phyloP scores from a whole-genome alignment of 2,888 invertebrate species.

The Nycteola revayana region DNA sequence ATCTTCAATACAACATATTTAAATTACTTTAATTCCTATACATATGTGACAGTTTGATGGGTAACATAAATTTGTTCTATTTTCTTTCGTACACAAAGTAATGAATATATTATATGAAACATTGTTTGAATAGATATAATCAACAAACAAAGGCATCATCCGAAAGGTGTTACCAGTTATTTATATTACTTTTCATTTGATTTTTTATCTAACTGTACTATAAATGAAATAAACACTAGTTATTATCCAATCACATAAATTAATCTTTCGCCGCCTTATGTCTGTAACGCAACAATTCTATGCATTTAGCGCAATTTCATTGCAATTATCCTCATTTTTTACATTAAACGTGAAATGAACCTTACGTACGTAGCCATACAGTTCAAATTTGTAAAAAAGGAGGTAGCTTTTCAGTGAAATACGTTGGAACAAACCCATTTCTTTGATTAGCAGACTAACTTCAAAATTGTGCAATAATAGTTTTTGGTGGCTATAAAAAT shows the following conservation, averaged over 20 bases:
- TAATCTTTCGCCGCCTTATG: conserved; percentile 60
- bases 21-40: too few relatives aligned
- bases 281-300: conserved; percentile 34
- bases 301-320: conserved; percentile 3
- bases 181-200: too few relatives aligned
- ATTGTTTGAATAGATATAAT: too few relatives aligned
- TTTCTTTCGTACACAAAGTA: too few relatives aligned
- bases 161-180: too few relatives aligned
- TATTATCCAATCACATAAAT: conserved; percentile 60
- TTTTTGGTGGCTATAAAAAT: conserved; percentile 57
- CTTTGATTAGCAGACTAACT: conserved; percentile 52
- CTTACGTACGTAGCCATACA: neutral
- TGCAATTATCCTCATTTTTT: conserved; percentile 23
- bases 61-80: too few relatives aligned
- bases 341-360: conserved; percentile 18
- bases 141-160: too few relatives aligned
- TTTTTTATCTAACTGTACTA: conserved; percentile 33
- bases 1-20: too few relatives aligned
- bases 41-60: too few relatives aligned
- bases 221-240: conserved; percentile 23
- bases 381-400: too few relatives aligned
- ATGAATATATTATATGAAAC: too few relatives aligned
- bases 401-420: conserved; percentile 15
- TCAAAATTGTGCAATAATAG: conserved; percentile 57
- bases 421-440: conserved; percentile 47